Evolutionary conservation across 2,797 vertebrate species (phyloP), one percentile per base, ranked within the genome.

Genomic region (Pangasius djambal): DNA sequence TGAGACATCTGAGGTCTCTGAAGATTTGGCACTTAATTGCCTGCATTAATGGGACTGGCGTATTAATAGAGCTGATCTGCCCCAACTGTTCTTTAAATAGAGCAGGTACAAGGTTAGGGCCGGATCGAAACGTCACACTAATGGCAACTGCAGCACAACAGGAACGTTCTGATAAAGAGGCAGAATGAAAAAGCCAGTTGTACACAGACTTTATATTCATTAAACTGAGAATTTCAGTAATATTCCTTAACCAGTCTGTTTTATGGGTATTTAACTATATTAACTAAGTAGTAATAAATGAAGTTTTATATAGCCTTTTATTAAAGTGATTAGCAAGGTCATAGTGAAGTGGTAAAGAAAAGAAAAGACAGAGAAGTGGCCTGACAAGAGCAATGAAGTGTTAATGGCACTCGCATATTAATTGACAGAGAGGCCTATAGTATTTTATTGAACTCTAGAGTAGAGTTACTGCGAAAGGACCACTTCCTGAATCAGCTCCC

Each of bases 41-140:
- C 92, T 93, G 91, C 93, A 92, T 92, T 95, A 95, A 96, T 96
- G 92, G 94, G 91, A 92, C 94, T 92, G 91, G 69, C 81, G 44
- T 91, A 89, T 95, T 94, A 94, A 94, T 94, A 92, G 92, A 92
- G 90, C 88, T 70, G 52, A 79, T 91, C 87, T 52, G 91, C 91
- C 92, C 92, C 48, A 70, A 48, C 83, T 83, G 85, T 88, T 86
- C 86, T 89, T 72, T 34, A 90, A 90, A 86, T 86, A 86, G 89
- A 88, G 84, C 87, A 25, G 65, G 74, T 52, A 44, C 34, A 75
- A 85, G 85, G 75, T 34, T 86, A 50, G 37, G 72, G 57, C 57
- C 20, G 52, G 78, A 88, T 72, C 72, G 59, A 79, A 55, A 77
- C 18, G 0, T 75, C 85, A 90, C 57, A 15, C 81, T 61, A 40